phyloP scores from a whole-genome alignment of 2,888 invertebrate species.

The Rotaria socialis region DNA sequence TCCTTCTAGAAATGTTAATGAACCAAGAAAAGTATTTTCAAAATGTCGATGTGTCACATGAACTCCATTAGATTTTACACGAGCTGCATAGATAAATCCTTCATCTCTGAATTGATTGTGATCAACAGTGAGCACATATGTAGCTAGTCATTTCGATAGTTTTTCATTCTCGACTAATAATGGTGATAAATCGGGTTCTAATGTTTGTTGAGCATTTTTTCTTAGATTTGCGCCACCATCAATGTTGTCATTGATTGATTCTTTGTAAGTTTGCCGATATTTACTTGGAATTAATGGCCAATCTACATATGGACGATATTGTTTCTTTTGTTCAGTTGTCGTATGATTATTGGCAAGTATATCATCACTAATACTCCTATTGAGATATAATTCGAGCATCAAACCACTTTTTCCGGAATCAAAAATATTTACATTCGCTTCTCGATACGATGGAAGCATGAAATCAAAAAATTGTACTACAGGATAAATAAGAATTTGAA shows the following conservation, averaged over 20 bases:
- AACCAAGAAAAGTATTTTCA: conserved; percentile 45
- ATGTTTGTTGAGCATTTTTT: background rate
- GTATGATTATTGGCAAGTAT: conserved; percentile 44
- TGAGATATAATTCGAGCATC: conserved; percentile 33
- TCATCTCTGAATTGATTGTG: conserved; percentile 44
- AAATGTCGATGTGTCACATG: conserved; percentile 41
- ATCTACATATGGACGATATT: conserved; percentile 30
- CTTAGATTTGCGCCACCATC: background rate
- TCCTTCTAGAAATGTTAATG: conserved; percentile 41
- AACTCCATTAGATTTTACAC: conserved; percentile 37
- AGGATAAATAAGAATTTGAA: conserved; percentile 47
- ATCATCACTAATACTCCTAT: conserved; percentile 18
- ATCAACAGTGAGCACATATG: conserved; percentile 27
- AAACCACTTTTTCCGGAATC: conserved; percentile 33
- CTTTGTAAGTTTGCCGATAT: background rate
- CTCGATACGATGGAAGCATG: conserved; percentile 42
- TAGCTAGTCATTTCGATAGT: background rate
- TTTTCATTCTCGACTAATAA: conserved; percentile 37
- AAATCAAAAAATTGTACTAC: conserved; percentile 46
- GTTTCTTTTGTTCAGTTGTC: conserved; percentile 19
- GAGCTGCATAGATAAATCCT: conserved; percentile 43
- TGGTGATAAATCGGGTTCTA: conserved; percentile 38
- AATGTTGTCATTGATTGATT: background rate
- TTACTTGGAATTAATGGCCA: conserved; percentile 25
- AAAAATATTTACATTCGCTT: background rate